Evolutionary conservation across 2,113 vertebrate genomes (phyloP).

Genomic region (Hucho hucho): DNA sequence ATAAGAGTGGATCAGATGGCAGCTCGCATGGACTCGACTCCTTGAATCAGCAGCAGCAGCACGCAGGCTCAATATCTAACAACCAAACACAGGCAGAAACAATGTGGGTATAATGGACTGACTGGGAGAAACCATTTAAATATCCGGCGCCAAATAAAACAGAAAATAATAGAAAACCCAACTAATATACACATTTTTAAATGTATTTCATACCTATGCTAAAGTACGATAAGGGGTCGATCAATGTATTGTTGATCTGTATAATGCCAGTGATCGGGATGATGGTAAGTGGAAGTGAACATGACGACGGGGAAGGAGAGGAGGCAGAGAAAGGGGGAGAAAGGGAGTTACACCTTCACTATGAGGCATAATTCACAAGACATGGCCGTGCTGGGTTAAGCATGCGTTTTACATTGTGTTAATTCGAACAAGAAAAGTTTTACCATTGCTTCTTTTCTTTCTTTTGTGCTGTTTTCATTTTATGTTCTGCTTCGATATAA

Average conservation of each 20-base stretch:
- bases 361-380: constrained; percentile 79
- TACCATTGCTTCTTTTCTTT: background rate
- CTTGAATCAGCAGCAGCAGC: constrained; percentile 77
- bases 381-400: constrained; percentile 72
- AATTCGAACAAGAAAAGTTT: constrained; percentile 53
- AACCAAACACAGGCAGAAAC: constrained; percentile 84
- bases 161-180: constrained; percentile 29
- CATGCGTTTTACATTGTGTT: constrained; percentile 67
- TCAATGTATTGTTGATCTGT: constrained; percentile 41
- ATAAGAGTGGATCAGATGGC: constrained; percentile 97
- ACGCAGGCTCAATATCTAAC: constrained; percentile 87
- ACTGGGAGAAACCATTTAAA: constrained; percentile 81
- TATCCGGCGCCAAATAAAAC: constrained; percentile 77
- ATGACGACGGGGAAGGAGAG: constrained; percentile 49
- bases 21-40: constrained; percentile 95
- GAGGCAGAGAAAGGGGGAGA: constrained; percentile 71
- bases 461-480: background rate
- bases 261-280: constrained; percentile 44
- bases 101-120: constrained; percentile 67
- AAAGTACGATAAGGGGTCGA: constrained; percentile 11
- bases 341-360: constrained; percentile 76
- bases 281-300: constrained; percentile 43
- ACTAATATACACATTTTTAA: background rate
- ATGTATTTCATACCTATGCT: constrained; percentile 27
- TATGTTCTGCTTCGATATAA: background rate